Base-by-base conservation (phyloP, 2,888 invertebrate genomes). In the Oscheius myriophilus region DNA sequence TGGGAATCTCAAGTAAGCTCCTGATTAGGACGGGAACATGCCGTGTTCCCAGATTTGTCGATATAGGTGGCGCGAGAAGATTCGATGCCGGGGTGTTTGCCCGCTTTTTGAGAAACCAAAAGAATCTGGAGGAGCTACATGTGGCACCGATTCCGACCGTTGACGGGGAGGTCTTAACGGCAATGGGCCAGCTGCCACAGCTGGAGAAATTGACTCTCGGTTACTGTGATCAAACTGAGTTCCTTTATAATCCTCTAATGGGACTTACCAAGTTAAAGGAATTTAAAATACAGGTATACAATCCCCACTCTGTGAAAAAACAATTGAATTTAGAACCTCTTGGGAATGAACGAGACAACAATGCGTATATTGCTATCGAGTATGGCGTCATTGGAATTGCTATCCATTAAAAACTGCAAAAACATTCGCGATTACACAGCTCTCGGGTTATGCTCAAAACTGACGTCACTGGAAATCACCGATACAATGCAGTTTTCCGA, bases 401-500 rank as follows among this genome's bases (percentile, higher is more conserved):
- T 75, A 18, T 64, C 67, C 25, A 65, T 73, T 49, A 59, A 43
- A 49, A 58, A 65, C 39, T 73, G 73, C 67, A 58, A 55, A 46
- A 66, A 62, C 25, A 71, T 75, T 39, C 55, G 59, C 41, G 75
- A 75, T 67, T 75, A 71, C 43, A 57, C 68, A 21, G 26, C 64
- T 16, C 64, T 75, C 21, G 66, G 57, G 12, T 33, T 69, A 41
- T 70, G 72, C 33, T n/a, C 39, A 0, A 58, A 45, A 21, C 65
- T 75, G 23, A 33, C 54, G n/a, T 41, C 55, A 14, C 65, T 75
- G 42, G 64, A 69, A 45, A 70, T 75, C 43, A 55, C 64, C 18
- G 70, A 72, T 57, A 70, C 75, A 12, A 66, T 63, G 57, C 70
- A 72, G 62, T 66, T 75, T 52, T 58, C 57, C 52, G 57, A 72